Base-by-base conservation (phyloP, 2,888 invertebrate genomes). In the Gibbula magus region DNA sequence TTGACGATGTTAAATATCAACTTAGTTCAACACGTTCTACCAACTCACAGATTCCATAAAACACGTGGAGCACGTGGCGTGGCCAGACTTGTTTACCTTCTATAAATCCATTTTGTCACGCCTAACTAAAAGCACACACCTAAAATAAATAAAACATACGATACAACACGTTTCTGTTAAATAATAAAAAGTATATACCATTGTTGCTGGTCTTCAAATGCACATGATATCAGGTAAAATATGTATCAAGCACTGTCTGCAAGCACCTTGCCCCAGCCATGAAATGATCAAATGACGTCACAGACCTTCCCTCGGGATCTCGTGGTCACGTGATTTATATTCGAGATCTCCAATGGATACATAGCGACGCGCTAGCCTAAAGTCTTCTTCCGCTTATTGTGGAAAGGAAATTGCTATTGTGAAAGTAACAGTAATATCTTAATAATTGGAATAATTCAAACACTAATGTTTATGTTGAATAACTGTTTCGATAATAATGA, bases 311-410 rank as follows among this genome's bases (percentile, higher is more conserved):
- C 75, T 18, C 54, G 45, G 45, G 25, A 52, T 75, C 25, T 54
- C 75, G 75, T 53, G 25, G 22, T 18, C 53, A 54, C 52, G 29
- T 54, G 45, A 45, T 45, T 45, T 45, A 7, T 10, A 45, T 45
- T 32, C 75, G 53, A 18, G 61, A 77, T 77, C 51, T 45, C 77
- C 66, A 77, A 61, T 66, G 77, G 66, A 39, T 77, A 77, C 77
- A 22, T 39, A 70, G 45, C 77, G 77, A 77, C 77, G 77, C 77
- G 29, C 18, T 45, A 1, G 4, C 10, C 8, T 13, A 45, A 45
- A 45, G 45, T 45, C 4, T 13, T 45, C 4, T 13, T 45, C 45
- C 45, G 45, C 45, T 45, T 13, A 45, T 13, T 45, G 1, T 10
- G 5, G 1, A 45, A 10, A 45, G 13, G 5, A 13, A 45, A 1